Evolutionary conservation across 2,888 invertebrate species (phyloP).

Genomic region (Callyntrura guangdongensis): DNA sequence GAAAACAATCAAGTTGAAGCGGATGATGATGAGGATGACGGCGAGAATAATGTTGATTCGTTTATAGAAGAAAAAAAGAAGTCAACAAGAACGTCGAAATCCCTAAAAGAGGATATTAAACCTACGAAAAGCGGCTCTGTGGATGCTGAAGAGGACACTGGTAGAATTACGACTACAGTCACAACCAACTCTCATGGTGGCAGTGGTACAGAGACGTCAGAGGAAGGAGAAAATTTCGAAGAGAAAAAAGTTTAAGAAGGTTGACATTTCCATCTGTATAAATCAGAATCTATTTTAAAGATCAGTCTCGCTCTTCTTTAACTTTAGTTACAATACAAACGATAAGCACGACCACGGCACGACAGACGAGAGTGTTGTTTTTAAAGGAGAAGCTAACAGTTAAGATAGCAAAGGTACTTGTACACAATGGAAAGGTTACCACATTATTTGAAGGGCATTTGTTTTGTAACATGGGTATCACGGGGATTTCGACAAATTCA

Average conservation of each 20-base stretch:
- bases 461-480: no score
- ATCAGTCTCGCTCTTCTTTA: not conserved
- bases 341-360: no score
- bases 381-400: not conserved
- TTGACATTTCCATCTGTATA: not conserved
- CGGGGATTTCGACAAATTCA: no score
- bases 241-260: slow-evolving; percentile 24
- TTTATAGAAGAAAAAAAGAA: slow-evolving; percentile 11
- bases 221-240: slow-evolving; percentile 50
- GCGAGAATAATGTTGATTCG: slow-evolving; percentile 1
- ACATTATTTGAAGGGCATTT: no score
- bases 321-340: not conserved
- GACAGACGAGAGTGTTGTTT: no score
- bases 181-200: slow-evolving; percentile 35
- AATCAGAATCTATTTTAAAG: not conserved
- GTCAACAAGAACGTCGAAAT: not conserved
- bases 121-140: not conserved
- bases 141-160: slow-evolving; percentile 8
- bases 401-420: no score
- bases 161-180: slow-evolving; percentile 35
- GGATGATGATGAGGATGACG: slow-evolving; percentile 63
- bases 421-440: no score
- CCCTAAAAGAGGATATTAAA: not conserved
- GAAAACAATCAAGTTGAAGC: slow-evolving; percentile 60
- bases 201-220: slow-evolving; percentile 37